phyloP scores from a whole-genome alignment of 2,113 vertebrate genomes.

The Tyto alba region DNA sequence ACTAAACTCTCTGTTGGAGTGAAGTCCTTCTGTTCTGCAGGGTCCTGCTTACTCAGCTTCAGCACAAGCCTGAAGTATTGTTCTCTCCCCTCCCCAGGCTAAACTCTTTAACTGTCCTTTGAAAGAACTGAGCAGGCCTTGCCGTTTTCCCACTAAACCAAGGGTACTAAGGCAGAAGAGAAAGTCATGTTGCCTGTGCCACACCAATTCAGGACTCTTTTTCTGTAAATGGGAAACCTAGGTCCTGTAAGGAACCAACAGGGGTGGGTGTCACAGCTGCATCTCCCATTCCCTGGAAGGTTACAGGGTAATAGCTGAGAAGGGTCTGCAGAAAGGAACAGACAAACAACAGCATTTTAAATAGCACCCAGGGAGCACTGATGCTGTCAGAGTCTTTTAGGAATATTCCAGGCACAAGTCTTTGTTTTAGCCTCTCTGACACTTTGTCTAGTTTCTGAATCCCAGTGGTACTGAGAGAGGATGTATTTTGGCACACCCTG shows the following conservation, averaged over 20 bases:
- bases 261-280: background rate
- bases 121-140: background rate
- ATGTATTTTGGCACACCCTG: background rate
- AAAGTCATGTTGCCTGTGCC: background rate
- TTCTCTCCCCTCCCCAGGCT: accelerated
- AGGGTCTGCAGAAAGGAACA: background rate
- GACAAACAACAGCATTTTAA: background rate
- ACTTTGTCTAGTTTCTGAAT: background rate
- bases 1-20: background rate
- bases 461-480: background rate
- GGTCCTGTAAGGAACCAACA: background rate
- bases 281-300: background rate
- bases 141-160: background rate
- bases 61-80: too few species aligned
- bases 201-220: background rate
- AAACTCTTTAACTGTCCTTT: background rate
- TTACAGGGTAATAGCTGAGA: background rate
- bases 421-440: background rate
- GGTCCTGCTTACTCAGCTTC: background rate
- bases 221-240: background rate
- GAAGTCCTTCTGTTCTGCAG: background rate
- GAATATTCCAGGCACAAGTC: background rate
- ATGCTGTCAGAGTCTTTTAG: background rate
- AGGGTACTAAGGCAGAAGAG: background rate
- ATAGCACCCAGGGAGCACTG: background rate